phyloP scores from a whole-genome alignment of 2,113 vertebrate species.

The Leptosomus discolor region DNA sequence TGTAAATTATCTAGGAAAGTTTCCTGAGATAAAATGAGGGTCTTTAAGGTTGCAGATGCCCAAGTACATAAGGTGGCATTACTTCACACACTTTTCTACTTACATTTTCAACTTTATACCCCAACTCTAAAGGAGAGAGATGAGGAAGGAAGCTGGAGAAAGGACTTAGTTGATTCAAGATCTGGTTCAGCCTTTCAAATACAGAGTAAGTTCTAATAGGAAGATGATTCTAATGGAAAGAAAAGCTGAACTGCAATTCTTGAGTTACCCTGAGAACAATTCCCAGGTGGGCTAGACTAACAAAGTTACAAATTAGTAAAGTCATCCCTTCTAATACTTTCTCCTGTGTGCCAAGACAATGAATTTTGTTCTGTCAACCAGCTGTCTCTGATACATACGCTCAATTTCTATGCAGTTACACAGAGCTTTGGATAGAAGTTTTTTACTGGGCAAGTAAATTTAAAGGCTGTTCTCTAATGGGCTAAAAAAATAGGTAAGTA shows the following conservation, averaged over 20 bases:
- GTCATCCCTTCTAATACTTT: not conserved
- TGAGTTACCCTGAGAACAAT: not conserved
- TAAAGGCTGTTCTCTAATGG: not conserved
- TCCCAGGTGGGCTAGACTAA: not conserved
- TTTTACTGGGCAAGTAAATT: not conserved
- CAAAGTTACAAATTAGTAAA: not conserved
- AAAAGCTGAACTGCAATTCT: not conserved
- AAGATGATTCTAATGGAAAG: not conserved
- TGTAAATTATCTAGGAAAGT: not conserved
- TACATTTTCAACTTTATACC: not conserved
- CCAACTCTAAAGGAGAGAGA: not conserved
- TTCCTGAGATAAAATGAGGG: not conserved
- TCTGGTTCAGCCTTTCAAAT: not conserved
- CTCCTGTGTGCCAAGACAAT: not conserved
- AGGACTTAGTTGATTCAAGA: not conserved
- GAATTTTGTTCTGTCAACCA: not conserved
- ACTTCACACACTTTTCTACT: not conserved
- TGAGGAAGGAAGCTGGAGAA: not conserved
- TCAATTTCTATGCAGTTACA: not conserved
- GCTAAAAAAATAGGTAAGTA: not conserved
- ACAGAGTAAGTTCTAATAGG: not conserved
- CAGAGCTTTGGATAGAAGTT: not conserved
- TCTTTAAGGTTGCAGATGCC: not conserved
- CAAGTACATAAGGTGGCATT: not conserved
- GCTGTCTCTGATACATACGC: not conserved